Evolutionary conservation across 2,113 vertebrate genomes (phyloP).

Genomic region (Toxotes chatareus): DNA sequence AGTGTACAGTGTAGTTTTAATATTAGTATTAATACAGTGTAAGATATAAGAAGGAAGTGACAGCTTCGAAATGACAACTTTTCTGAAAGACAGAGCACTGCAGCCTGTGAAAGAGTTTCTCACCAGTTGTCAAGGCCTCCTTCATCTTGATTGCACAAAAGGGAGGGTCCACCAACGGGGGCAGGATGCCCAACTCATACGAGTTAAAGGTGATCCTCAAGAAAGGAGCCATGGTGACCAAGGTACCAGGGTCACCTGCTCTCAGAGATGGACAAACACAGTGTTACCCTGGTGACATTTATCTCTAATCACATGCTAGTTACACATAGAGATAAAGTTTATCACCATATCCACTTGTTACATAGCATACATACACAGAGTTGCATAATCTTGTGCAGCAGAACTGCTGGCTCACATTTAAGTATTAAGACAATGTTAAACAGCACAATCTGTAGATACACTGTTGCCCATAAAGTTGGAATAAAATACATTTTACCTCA

Average conservation of each 20-base stretch:
- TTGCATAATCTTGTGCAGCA: not conserved
- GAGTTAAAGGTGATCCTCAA: constrained; percentile 94
- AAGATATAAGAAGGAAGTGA: constrained; percentile 10
- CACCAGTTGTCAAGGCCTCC: constrained; percentile 94
- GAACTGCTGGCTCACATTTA: not conserved
- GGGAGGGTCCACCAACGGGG: constrained; percentile 84
- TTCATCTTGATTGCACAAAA: constrained; percentile 98
- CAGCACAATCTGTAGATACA: not conserved
- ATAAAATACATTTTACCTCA: too few species aligned
- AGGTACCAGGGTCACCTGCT: constrained; percentile 63
- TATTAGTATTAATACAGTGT: not conserved
- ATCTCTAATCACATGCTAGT: constrained; percentile 13
- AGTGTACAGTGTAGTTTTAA: not conserved
- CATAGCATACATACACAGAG: not conserved
- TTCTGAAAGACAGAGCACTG: not conserved
- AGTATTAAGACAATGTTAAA: not conserved
- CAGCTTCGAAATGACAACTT: not conserved
- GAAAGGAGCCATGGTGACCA: constrained; percentile 91
- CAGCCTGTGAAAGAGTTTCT: constrained; percentile 23
- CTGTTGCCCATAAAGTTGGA: not conserved
- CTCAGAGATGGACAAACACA: constrained; percentile 17
- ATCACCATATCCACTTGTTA: not conserved
- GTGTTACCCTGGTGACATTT: constrained; percentile 25
- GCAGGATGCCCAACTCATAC: constrained; percentile 90
- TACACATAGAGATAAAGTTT: constrained; percentile 8